Evolutionary conservation across 1,140 invertebrate species (phyloP).

Genomic region (Microplitis mediator): DNA sequence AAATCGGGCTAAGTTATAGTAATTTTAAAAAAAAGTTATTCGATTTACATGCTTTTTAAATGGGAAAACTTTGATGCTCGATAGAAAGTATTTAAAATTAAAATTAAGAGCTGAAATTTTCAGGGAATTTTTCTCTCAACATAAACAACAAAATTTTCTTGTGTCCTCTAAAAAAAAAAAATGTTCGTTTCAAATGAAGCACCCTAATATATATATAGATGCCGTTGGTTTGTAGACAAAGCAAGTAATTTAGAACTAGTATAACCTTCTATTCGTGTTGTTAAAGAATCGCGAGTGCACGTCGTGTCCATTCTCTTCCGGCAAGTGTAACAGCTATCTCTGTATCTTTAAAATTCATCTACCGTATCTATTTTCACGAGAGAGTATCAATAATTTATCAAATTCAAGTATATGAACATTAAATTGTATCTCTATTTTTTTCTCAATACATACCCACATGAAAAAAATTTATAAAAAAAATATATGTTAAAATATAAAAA

Average conservation of each 20-base stretch:
- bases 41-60: too few species aligned
- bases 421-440: neutral
- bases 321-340: constrained; percentile 24
- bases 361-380: constrained; percentile 23
- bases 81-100: too few species aligned
- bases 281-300: neutral
- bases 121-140: too few species aligned
- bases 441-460: neutral
- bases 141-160: too few species aligned
- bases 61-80: too few species aligned
- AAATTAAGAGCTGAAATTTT: too few species aligned
- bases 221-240: neutral
- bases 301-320: constrained; percentile 29
- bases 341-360: constrained; percentile 26
- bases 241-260: neutral
- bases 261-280: too few species aligned
- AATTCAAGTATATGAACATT: neutral
- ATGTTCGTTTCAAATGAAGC: too few species aligned
- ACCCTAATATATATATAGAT: too few species aligned
- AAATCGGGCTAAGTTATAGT: too few species aligned
- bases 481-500: neutral
- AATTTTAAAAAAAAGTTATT: too few species aligned
- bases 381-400: constrained; percentile 20
- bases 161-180: too few species aligned
- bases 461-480: neutral